Evolutionary conservation across 2,888 invertebrate genomes (phyloP).

Genomic region (Hyalella azteca): DNA sequence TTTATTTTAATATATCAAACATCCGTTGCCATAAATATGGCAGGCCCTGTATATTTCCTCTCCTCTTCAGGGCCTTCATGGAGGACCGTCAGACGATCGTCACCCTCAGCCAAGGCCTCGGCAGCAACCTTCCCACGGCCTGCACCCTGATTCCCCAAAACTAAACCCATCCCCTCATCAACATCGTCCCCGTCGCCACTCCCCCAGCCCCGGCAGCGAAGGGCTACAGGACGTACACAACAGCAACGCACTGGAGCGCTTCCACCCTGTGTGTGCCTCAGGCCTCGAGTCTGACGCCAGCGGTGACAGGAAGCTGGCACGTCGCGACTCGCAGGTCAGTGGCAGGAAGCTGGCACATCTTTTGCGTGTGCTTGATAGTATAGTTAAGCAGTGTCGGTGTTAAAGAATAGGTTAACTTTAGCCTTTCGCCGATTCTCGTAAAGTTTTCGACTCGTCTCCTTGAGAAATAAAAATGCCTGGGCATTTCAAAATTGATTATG

Average conservation of each 20-base stretch:
- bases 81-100: not conserved
- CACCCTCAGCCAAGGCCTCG: not conserved
- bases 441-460: too few relatives aligned
- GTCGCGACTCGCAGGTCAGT: not conserved
- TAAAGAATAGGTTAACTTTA: too few relatives aligned
- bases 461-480: too few relatives aligned
- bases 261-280: not conserved
- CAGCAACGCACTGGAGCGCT: not conserved
- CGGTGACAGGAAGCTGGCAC: not conserved
- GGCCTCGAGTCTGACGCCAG: not conserved
- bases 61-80: not conserved
- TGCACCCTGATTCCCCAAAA: not conserved
- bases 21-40: too few relatives aligned
- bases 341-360: not conserved
- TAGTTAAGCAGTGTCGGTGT: too few relatives aligned
- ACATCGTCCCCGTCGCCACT: not conserved
- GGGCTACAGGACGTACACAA: not conserved
- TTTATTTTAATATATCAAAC: too few relatives aligned
- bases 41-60: too few relatives aligned
- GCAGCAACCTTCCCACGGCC: not conserved
- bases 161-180: not conserved
- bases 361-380: too few relatives aligned
- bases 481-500: too few relatives aligned
- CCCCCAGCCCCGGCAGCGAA: not conserved
- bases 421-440: too few relatives aligned